Conservation (phyloP, 2,113 vertebrate species). For the Gymnocephalus cernua region DNA sequence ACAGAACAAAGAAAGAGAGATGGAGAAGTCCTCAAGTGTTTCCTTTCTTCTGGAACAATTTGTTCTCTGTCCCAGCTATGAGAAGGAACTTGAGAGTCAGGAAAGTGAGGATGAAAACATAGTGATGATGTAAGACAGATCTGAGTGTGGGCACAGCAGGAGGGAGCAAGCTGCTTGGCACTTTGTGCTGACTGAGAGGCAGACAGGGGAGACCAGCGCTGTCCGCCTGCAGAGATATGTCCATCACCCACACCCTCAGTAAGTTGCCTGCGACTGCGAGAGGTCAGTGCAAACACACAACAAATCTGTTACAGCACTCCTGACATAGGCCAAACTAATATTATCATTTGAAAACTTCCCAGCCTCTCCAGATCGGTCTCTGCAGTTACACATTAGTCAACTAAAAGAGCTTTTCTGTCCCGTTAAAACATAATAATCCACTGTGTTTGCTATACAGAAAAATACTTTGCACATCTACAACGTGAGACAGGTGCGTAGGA, state of each 20-base stretch:
- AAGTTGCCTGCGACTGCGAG: not conserved
- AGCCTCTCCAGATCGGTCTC: not conserved
- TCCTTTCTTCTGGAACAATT: constrained; percentile 33
- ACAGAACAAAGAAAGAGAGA: constrained; percentile 29
- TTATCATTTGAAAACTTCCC: not conserved
- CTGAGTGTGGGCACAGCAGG: constrained; percentile 31
- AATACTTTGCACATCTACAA: too few species aligned
- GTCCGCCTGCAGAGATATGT: constrained; percentile 23
- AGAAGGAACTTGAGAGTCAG: constrained; percentile 26
- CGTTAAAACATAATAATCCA: not conserved
- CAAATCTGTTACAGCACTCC: constrained; percentile 8
- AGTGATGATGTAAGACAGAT: constrained; percentile 48
- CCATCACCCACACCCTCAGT: not conserved
- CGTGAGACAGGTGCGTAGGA: too few species aligned
- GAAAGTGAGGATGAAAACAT: constrained; percentile 15
- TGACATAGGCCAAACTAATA: constrained; percentile 9
- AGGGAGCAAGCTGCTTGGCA: constrained; percentile 20
- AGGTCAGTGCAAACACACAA: constrained; percentile 12
- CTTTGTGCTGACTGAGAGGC: constrained; percentile 20
- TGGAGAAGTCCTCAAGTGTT: constrained; percentile 35
- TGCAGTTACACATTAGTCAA: not conserved
- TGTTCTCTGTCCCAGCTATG: constrained; percentile 22
- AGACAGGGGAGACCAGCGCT: not conserved
- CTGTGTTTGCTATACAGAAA: not conserved
- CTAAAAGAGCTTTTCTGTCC: not conserved